Evolutionary conservation across 2,797 vertebrate genomes (phyloP), one percentile per base, ranked within the genome.

Genomic region (Gastrophryne carolinensis): DNA sequence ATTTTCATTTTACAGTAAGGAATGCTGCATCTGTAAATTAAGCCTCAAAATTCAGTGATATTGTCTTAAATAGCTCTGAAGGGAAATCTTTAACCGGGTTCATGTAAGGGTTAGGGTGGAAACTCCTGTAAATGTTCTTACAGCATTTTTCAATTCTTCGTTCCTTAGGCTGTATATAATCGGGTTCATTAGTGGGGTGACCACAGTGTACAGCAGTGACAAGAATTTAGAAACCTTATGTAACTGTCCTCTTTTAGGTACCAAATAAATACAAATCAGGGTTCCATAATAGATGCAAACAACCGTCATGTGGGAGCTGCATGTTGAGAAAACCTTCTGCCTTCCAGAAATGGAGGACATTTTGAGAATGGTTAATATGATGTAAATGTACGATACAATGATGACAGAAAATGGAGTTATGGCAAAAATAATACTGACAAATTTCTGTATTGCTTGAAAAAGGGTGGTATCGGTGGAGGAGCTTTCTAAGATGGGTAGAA

Each of bases 131-230:
- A n/a, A n/a, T n/a, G n/a, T n/a, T n/a, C n/a, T n/a, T n/a, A n/a
- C n/a, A n/a, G n/a, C n/a, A n/a, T n/a, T n/a, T 35, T 82, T 83
- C 19, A 82, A 80, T 57, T 84, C 82, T 7, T 81, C 70, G 62
- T 83, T 82, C 50, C 84, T 82, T 32, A 82, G 61, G 1, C 75
- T 80, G 3, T 83, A 84, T 30, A 84, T 84, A 10, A 82, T 52
- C 35, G 81, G 80, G 7, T 84, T 84, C 26, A 86, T 11, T 65
- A 79, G 67, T 1, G 80, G 80, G 17, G 80, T 83, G 7, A 83
- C 69, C 5, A 82, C 63, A 11, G 78, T 82, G 73, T 82, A 83
- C 49, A 84, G 64, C 17, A 83, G 76, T 32, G 82, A 79, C 1
- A 82, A 54, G 2, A 80, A 29, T 1, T 73, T 83, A 17, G 72